Evolutionary conservation across 2,888 invertebrate genomes (phyloP), one percentile per base, ranked within the genome.

Genomic region (Carcina quercana): DNA sequence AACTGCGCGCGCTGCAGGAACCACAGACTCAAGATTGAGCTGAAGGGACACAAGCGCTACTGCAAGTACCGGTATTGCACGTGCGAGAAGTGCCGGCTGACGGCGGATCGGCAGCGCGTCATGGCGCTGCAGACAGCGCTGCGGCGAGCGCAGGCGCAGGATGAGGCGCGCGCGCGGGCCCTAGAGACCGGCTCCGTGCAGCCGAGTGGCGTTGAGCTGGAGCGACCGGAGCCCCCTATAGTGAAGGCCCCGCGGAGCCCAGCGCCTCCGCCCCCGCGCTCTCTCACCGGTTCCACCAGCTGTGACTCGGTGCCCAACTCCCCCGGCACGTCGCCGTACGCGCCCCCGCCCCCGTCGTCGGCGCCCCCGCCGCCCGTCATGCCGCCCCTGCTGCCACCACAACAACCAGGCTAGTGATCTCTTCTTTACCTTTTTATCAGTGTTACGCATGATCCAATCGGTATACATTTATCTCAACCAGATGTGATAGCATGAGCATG

Each of bases 1-100:
- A 96, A 95, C 78, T 97, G 96, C 73, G 95, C 95, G 25, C 90
- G 96, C 15, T 97, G 97, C 73, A 87, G 95, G 38, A 96, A 96
- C 84, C 97, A 97, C 75, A 89, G 92, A n/a, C 86, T 94, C 59
- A 94, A 94, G 69, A 91, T 94, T 47, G 90, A 91, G 70, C 86
- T 96, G 43, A 95, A 95, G 74, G 96, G 95, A 10, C 97, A 97
- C 85, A 97, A 97, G 71, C 87, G 95, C 15, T 95, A 95, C 78
- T 97, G 97, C 86, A 89, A 89, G 58, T 96, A 87, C 76, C 90
- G 94, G 43, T 86, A 88, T 62, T 96, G 96, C 76, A 88, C 85
- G 39, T 97, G 97, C 75, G 90, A 91, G 46, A 94, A 94, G 78
- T 97, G 97, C 68, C 88, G 90, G 40, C 79, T 95, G 35, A 95